Base-by-base conservation (phyloP, 2,888 invertebrate species). In the Ashinkailepas kermadecensis region DNA sequence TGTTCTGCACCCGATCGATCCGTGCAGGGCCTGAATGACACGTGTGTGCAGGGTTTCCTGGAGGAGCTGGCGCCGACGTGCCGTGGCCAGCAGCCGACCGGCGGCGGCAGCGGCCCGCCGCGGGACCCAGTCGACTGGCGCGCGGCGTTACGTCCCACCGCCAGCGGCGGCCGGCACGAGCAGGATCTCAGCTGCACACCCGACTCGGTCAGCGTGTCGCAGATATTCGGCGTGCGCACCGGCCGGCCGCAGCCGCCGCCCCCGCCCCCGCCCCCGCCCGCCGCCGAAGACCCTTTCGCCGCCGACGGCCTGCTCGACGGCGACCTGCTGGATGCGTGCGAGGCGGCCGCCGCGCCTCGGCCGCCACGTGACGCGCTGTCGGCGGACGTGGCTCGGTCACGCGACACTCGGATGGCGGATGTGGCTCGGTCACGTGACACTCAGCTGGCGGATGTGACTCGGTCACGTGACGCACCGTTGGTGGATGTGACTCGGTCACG, bases 301-400 rank as follows among this genome's bases (percentile, higher is more conserved):
- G 70, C n/a, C 65, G 65, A 65, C 65, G 70, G 39, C 23, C 39
- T 70, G 15, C 23, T 70, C 39, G 70, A 70, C 39, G 70, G 12
- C 15, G 70, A 70, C 13, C 70, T 70, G 70, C 15, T 70, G 39
- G 70, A 70, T 13, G 70, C 70, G 4, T 70, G n/a, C n/a, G 81
- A 81, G 15, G 65, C 65, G 54, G 78, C 18, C 25, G 64, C 12
- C 56, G 64, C 78, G 12, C n/a, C 25, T 15, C 78, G 70, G 0
- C 25, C 15, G 64, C 58, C 23, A 21, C 23, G n/a, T 12, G 12
- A 67, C 23, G 23, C n/a, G 1, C 23, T 25, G 67, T 12, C 23
- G 1, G 67, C 23, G 7, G 39, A 13, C 23, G 70, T 39, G 6
- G 70, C 13, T 12, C 25, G 70, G 39, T 70, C 70, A 70, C 70